A percentile compares a stretch with the other conserved stretches of the same genome.
Evolutionary conservation across 2,113 vertebrate genomes (phyloP).

Genomic region (Lepus europaeus): DNA sequence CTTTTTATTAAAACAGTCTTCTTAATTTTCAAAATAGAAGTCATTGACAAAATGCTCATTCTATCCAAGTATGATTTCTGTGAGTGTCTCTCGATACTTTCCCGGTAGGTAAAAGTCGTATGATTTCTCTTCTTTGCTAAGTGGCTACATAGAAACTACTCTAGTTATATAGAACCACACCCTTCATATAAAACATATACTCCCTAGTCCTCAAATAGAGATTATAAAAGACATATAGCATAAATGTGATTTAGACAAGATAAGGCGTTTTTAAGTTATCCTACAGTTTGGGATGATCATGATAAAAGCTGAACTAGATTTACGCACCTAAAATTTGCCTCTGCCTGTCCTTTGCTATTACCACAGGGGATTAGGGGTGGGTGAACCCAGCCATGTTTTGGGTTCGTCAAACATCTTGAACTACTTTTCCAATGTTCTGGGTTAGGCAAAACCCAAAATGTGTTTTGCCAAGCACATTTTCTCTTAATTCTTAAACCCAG

Average conservation of each 20-base stretch:
- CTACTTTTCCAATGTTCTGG: slow-evolving; percentile 85
- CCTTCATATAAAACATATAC: slow-evolving; percentile 49
- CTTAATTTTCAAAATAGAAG: slow-evolving; percentile 43
- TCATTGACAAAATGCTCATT: not conserved
- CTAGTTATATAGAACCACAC: slow-evolving; percentile 1
- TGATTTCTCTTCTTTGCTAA: not conserved
- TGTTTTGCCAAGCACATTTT: slow-evolving; percentile 86
- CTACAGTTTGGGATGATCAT: slow-evolving; percentile 59
- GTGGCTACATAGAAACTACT: not conserved
- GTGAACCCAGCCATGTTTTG: slow-evolving; percentile 83
- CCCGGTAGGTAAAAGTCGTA: not conserved
- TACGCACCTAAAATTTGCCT: slow-evolving; percentile 69
- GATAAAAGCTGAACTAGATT: slow-evolving; percentile 75
- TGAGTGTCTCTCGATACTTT: slow-evolving; percentile 9
- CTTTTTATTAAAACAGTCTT: not conserved
- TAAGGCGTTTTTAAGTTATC: slow-evolving; percentile 62
- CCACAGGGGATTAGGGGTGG: slow-evolving; percentile 75
- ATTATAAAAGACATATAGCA: slow-evolving; percentile 20
- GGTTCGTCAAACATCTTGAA: slow-evolving; percentile 85
- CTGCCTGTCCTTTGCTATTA: slow-evolving; percentile 81
- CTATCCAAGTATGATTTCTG: not conserved
- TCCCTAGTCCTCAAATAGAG: not conserved
- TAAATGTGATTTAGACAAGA: slow-evolving; percentile 65
- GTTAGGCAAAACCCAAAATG: slow-evolving; percentile 85
- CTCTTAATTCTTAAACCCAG: slow-evolving; percentile 85